Evolutionary conservation across 2,888 invertebrate genomes (phyloP).

Genomic region (Drosophila algonquin): DNA sequence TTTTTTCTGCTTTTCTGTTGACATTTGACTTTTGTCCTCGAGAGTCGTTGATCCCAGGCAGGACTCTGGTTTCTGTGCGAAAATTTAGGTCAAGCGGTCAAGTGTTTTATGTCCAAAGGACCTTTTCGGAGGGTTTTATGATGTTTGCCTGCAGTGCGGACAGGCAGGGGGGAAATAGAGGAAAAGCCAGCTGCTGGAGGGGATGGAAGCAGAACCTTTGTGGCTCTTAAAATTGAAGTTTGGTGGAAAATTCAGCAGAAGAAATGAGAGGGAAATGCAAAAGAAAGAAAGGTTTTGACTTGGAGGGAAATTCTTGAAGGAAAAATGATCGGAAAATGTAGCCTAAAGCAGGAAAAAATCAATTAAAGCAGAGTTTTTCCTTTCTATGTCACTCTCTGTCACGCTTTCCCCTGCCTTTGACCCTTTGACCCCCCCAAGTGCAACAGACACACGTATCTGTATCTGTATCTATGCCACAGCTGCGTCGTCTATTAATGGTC

Average conservation of each 20-base stretch:
- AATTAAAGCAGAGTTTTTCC: not conserved
- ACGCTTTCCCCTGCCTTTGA: not conserved
- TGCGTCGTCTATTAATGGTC: not conserved
- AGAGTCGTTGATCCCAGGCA: conserved; percentile 52
- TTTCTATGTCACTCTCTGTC: not conserved
- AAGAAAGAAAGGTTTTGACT: not conserved
- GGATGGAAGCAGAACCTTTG: too few species aligned
- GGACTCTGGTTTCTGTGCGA: conserved; percentile 30
- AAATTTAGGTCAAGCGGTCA: conserved; percentile 75
- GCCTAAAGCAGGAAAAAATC: not conserved
- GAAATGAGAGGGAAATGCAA: not conserved
- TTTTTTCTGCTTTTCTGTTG: conserved; percentile 49
- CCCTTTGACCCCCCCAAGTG: conserved; percentile 9
- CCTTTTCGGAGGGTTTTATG: conserved; percentile 52
- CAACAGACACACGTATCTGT: conserved; percentile 4
- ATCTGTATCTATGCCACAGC: conserved; percentile 15
- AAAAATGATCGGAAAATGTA: not conserved
- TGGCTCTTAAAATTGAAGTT: not conserved
- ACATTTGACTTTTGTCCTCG: conserved; percentile 59
- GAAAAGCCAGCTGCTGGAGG: not conserved
- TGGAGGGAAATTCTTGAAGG: not conserved
- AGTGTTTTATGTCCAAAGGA: conserved; percentile 56
- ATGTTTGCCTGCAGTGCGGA: conserved; percentile 54
- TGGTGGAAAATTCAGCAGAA: not conserved
- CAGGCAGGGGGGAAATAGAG: conserved; percentile 2